These are phyloP conservation scores for Pseudopipra pipra DNA, from an alignment of 2,113 vertebrate genomes.

Conservation along the genomic window DNA sequence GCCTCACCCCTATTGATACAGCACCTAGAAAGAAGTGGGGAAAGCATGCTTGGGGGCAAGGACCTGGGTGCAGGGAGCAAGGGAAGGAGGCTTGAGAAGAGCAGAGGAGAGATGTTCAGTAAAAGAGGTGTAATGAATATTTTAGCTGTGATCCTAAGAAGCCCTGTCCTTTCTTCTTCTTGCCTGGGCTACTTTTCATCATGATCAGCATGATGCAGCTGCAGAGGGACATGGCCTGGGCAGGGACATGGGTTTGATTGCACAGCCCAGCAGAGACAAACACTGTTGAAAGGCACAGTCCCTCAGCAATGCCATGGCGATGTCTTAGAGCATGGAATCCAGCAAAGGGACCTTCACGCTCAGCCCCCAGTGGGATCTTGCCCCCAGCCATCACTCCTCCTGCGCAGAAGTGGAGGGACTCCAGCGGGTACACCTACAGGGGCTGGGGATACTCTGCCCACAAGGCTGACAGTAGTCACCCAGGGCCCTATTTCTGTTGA, in stretches of 20 bases:
- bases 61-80: background rate
- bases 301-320: background rate
- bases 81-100: background rate
- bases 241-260: background rate
- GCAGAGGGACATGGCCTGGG: background rate
- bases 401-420: fast-evolving
- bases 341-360: background rate
- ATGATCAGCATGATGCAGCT: fast-evolving
- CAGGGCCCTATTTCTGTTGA: background rate
- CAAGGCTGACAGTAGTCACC: background rate
- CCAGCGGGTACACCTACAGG: background rate
- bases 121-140: background rate
- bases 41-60: fast-evolving
- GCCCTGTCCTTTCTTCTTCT: background rate
- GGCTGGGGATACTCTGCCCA: background rate
- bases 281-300: fast-evolving
- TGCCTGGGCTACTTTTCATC: background rate
- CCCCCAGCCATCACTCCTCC: background rate
- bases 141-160: background rate
- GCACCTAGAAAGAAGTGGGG: background rate
- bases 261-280: background rate
- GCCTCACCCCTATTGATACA: fast-evolving
- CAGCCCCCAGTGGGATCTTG: background rate
- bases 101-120: fast-evolving
- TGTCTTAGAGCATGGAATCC: background rate